phyloP scores from a whole-genome alignment of 2,888 invertebrate species.

The Resseliella maxima region DNA sequence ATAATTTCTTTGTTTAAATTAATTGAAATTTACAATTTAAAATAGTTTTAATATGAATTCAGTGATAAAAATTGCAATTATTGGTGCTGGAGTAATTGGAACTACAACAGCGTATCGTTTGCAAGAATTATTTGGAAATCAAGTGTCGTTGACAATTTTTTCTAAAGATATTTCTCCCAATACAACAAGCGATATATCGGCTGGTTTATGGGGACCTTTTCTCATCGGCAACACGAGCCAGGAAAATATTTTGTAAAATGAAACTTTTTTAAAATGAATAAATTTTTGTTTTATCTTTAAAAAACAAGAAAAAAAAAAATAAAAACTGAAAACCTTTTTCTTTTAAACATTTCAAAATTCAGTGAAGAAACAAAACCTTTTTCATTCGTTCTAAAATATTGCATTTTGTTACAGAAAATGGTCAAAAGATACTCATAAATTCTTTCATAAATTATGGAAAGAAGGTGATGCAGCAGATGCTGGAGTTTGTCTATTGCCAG shows the following conservation, averaged over 20 bases:
- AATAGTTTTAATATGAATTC: too few species aligned
- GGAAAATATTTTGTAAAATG: conserved; percentile 70
- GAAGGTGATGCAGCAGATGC: conserved; percentile 69
- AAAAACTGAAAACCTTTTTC: not conserved
- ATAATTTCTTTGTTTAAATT: too few species aligned
- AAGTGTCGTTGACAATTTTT: conserved; percentile 69
- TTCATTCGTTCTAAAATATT: conserved; percentile 9
- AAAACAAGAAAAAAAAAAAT: not conserved
- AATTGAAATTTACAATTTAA: too few species aligned
- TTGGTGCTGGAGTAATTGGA: conserved; percentile 83
- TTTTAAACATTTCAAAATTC: not conserved
- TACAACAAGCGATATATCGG: conserved; percentile 84
- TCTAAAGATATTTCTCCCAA: conserved; percentile 76
- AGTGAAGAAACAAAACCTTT: too few species aligned
- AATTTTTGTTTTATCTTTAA: not conserved
- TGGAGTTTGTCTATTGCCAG: conserved; percentile 69
- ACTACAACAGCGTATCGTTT: conserved; percentile 76
- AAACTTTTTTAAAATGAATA: too few species aligned
- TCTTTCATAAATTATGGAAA: conserved; percentile 72
- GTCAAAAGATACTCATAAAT: conserved; percentile 73
- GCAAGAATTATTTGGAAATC: conserved; percentile 69
- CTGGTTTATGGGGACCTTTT: conserved; percentile 81
- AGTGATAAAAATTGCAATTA: conserved; percentile 69
- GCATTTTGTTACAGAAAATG: conserved; percentile 70
- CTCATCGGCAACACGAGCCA: conserved; percentile 71